Base-by-base conservation (phyloP, 2,797 vertebrate species). In the Delichon dasypus region DNA sequence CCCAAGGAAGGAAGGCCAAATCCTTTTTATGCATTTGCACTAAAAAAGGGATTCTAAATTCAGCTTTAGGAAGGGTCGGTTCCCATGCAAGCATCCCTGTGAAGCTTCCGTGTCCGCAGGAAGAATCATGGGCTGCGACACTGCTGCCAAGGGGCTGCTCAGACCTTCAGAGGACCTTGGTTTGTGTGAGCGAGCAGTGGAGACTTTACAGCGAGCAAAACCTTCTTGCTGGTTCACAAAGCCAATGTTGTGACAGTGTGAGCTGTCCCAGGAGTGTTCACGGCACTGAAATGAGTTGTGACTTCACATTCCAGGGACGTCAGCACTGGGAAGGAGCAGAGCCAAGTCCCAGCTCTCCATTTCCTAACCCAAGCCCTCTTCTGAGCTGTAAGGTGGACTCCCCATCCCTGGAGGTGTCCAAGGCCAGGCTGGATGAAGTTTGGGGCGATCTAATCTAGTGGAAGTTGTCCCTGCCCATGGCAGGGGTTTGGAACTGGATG, bases 1-100 rank as follows among this genome's bases (percentile, higher is more conserved):
- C 94, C 95, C 94, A 57, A 95, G 94, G 94, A 95, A 96, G 96
- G 91, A 95, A 96, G 89, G 23, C 60, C 26, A 20, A 34, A 75
- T 60, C 85, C 92, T 95, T 89, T 95, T 85, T 17, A 88, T 78
- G 83, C 58, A 7, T 94, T 80, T 60, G 19, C 36, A 67, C 82
- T 77, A 15, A 67, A 95, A 93, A 13, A 13, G 3, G 16, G 71
- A 8, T 64, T 88, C 89, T 91, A 94, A 95, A 95, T 93, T 82
- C 55, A 50, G 91, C 90, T 57, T 70, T 60, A 60, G 84, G 73
- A 91, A 90, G 92, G 90, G 95, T 87, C 77, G 79, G 80, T 53
- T 96, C 88, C 71, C 80, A 86, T 87, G 88, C 40, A 66, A 51
- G 80, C 76, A 70, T 38, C 73, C 27, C 25, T 2, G 8, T 6